Evolutionary conservation across 2,113 vertebrate species (phyloP), one percentile per base, ranked within the genome.

Genomic region (Monopterus albus): DNA sequence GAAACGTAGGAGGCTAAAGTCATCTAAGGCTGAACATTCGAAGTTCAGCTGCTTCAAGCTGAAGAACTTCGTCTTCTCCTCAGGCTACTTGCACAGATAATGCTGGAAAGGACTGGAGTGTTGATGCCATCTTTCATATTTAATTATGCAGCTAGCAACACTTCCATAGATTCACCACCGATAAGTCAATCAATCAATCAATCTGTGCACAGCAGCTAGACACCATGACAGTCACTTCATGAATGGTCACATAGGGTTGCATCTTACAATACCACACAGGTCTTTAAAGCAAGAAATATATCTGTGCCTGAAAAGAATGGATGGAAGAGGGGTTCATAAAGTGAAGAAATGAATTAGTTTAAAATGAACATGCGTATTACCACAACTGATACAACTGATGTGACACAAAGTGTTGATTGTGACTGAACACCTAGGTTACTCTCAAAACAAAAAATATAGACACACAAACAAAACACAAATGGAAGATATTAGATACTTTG

Each of bases 131-230:
- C n/a, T 25, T 69, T 1, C 9, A 29, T 47, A 31, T 78, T 55
- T 49, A 70, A 67, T 64, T 52, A 40, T 21, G 35, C 4, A 77
- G 42, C 53, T 72, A 52, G 35, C 28, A 63, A 56, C 29, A n/a
- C n/a, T n/a, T n/a, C n/a, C n/a, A n/a, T n/a, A 40, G 5, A 13
- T 61, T 69, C 39, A 79, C 20, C 20, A 6, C 29, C 23, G 8
- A 53, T 43, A n/a, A 57, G 40, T 66, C 12, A 29, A 50, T 65
- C 7, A 60, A 60, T 56, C 8, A 58, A 53, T 53, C 53, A 72
- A 31, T 59, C 26, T 46, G 25, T 47, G 7, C 18, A n/a, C 14
- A 38, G 21, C 18, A 13, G 6, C 28, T 2, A 43, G 17, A 52
- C 9, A 58, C 2, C 26, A 46, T 17, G 23, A 52, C 6, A 55